Conservation (phyloP, 2,113 vertebrate species). For the Sander lucioperca region DNA sequence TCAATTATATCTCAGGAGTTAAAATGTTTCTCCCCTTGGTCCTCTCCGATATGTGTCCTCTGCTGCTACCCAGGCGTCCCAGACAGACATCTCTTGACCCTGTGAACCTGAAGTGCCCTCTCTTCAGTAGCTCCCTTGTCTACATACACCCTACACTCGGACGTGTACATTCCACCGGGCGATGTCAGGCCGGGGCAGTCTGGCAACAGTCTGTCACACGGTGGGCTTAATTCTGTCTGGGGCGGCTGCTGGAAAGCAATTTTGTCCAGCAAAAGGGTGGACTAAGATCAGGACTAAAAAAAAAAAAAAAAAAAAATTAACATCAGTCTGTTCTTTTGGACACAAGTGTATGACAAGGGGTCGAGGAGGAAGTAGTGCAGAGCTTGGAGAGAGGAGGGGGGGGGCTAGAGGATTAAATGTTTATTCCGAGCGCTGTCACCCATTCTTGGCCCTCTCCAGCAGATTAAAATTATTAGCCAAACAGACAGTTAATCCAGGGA, state of each 20-base stretch:
- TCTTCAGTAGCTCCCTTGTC: conserved; percentile 63
- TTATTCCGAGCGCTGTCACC: conserved; percentile 80
- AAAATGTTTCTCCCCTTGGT: neutral
- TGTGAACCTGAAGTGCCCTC: conserved; percentile 73
- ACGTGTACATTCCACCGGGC: conserved; percentile 83
- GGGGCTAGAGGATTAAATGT: conserved; percentile 76
- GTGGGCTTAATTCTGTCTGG: conserved; percentile 58
- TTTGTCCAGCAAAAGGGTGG: conserved; percentile 20
- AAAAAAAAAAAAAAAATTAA: neutral
- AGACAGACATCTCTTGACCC: conserved; percentile 80
- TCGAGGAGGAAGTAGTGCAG: conserved; percentile 21
- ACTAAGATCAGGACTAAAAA: neutral
- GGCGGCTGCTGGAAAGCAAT: conserved; percentile 5
- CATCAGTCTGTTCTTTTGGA: conserved; percentile 7
- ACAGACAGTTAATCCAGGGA: conserved; percentile 86
- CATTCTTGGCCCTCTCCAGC: conserved; percentile 75
- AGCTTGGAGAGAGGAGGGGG: conserved; percentile 13
- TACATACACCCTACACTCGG: conserved; percentile 57
- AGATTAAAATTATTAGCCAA: conserved; percentile 92
- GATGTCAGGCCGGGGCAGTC: conserved; percentile 75
- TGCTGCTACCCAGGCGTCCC: conserved; percentile 64
- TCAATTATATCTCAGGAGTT: neutral
- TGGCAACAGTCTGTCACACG: conserved; percentile 77
- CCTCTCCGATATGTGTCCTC: neutral
- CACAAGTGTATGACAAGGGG: conserved; percentile 16